These are phyloP conservation scores for Nomada goodeniana DNA, from an alignment of 2,888 invertebrate species.

Conservation along the genomic window DNA sequence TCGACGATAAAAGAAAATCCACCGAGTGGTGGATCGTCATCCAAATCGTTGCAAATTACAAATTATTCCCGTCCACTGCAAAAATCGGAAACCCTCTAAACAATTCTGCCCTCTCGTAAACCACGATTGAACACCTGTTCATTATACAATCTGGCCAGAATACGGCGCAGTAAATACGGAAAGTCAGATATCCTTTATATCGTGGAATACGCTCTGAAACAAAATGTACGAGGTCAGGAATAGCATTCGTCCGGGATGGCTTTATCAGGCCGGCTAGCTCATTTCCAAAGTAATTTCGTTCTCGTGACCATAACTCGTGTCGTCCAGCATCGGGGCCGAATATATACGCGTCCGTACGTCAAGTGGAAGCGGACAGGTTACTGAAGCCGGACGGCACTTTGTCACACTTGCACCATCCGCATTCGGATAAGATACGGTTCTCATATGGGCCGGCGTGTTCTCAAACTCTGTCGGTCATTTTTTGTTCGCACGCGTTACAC, in stretches of 20 bases:
- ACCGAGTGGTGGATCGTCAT: too few relatives aligned
- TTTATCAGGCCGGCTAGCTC: constrained; percentile 59
- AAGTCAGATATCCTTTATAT: background rate
- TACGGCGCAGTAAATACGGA: too few relatives aligned
- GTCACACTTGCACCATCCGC: constrained; percentile 65
- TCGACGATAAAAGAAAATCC: too few relatives aligned
- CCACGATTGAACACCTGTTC: too few relatives aligned
- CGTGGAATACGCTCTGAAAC: constrained; percentile 1
- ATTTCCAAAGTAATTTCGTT: constrained; percentile 65
- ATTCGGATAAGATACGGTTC: constrained; percentile 69
- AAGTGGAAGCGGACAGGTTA: constrained; percentile 54
- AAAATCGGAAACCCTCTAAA: too few relatives aligned
- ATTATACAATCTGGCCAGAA: too few relatives aligned
- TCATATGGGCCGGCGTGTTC: constrained; percentile 57
- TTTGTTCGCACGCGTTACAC: constrained; percentile 18
- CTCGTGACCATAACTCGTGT: constrained; percentile 54
- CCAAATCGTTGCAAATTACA: too few relatives aligned
- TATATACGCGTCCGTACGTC: constrained; percentile 44
- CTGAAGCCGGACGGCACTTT: constrained; percentile 62
- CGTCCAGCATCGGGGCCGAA: constrained; percentile 20
- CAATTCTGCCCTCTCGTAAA: too few relatives aligned
- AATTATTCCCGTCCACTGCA: too few relatives aligned
- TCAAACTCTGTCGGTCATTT: constrained; percentile 7
- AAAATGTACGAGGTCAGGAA: constrained; percentile 11
- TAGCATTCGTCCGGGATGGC: constrained; percentile 41